Conservation (phyloP, 2,113 vertebrate genomes). For the Fulica atra region DNA sequence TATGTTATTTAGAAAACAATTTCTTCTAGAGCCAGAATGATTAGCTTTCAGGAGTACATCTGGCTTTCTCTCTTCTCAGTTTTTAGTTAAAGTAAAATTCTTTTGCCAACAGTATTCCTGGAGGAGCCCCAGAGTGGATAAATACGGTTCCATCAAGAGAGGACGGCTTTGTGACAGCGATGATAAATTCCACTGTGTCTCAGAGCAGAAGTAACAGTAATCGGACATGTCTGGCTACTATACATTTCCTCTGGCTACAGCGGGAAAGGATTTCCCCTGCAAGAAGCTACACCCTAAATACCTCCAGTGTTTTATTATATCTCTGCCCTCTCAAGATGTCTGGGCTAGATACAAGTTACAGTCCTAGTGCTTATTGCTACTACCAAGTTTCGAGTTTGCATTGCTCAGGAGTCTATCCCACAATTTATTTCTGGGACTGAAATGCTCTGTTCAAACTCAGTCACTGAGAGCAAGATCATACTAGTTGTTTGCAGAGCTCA, state of each 20-base stretch:
- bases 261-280: neutral
- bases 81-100: neutral
- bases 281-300: neutral
- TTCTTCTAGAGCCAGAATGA: neutral
- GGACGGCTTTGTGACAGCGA: neutral
- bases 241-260: neutral
- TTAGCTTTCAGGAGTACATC: conserved; percentile 1
- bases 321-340: neutral
- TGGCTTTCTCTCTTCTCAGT: neutral
- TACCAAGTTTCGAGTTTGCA: neutral
- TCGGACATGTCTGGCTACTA: neutral
- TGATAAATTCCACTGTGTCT: neutral
- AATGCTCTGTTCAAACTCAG: neutral
- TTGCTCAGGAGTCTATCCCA: neutral
- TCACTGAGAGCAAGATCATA: neutral
- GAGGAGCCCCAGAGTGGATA: neutral
- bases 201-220: neutral
- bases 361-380: neutral
- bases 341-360: neutral
- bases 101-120: neutral
- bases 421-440: neutral
- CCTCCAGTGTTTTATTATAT: neutral
- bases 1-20: conserved; percentile 14
- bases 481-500: neutral
- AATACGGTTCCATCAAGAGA: neutral